Evolutionary conservation across 2,113 vertebrate genomes (phyloP).

Genomic region (Cyprinodon variegatus): DNA sequence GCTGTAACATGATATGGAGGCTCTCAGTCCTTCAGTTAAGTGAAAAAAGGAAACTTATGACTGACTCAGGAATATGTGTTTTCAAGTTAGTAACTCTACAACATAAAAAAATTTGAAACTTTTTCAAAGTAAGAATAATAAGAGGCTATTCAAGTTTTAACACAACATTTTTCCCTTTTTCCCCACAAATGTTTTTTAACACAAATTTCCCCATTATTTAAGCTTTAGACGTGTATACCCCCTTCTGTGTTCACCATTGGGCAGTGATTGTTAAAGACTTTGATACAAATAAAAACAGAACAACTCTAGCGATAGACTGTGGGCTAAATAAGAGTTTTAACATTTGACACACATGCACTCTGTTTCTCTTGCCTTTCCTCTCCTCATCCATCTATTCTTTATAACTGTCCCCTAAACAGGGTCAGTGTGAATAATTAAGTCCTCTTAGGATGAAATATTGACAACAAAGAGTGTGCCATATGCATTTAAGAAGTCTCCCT

Average conservation of each 20-base stretch:
- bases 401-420: constrained; percentile 41
- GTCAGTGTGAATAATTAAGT: constrained; percentile 65
- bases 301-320: background rate
- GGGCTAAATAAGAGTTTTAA: constrained; percentile 12
- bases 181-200: too few relatives aligned
- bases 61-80: too few relatives aligned
- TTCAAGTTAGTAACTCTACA: too few relatives aligned
- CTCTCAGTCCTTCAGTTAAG: too few relatives aligned
- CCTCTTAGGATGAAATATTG: constrained; percentile 70
- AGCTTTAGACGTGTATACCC: background rate
- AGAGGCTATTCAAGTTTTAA: too few relatives aligned
- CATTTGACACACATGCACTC: constrained; percentile 23
- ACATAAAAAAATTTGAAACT: too few relatives aligned
- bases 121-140: too few relatives aligned
- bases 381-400: constrained; percentile 42
- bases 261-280: background rate
- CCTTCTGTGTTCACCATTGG: background rate
- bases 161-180: too few relatives aligned
- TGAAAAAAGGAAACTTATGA: too few relatives aligned
- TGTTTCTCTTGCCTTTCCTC: constrained; percentile 3
- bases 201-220: background rate
- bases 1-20: too few relatives aligned
- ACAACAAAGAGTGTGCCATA: constrained; percentile 50
- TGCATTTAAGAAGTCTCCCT: constrained; percentile 50
- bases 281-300: background rate